These are phyloP conservation scores for Baccha elongata DNA, from an alignment of 2,888 invertebrate genomes.

Conservation along the genomic window DNA sequence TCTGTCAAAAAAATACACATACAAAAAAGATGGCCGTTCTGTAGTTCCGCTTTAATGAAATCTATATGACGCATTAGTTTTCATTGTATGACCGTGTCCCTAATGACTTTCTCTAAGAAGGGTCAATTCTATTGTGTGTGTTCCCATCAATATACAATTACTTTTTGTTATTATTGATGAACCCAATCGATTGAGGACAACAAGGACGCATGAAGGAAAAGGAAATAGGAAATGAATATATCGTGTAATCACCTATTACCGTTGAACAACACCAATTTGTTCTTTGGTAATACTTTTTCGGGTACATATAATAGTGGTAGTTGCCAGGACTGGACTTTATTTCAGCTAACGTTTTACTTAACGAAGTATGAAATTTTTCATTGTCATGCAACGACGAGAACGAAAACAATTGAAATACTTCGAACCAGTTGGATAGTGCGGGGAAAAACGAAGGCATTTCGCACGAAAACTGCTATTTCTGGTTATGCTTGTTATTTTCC, in stretches of 20 bases:
- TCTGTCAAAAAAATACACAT: not conserved
- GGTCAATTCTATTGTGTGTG: constrained; percentile 59
- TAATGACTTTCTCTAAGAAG: constrained; percentile 43
- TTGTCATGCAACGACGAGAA: constrained; percentile 30
- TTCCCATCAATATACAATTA: constrained; percentile 65
- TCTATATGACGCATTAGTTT: constrained; percentile 34
- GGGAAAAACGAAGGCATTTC: constrained; percentile 29
- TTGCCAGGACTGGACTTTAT: constrained; percentile 19
- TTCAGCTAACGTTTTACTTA: constrained; percentile 50
- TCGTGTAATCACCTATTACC: constrained; percentile 16
- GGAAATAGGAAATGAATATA: constrained; percentile 25
- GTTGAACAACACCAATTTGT: constrained; percentile 61
- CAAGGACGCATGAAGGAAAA: not conserved
- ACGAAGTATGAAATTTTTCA: constrained; percentile 62
- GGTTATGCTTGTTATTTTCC: constrained; percentile 24
- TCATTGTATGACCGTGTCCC: constrained; percentile 23
- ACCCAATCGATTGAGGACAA: constrained; percentile 10
- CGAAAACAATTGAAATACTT: constrained; percentile 28
- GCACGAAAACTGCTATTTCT: constrained; percentile 47
- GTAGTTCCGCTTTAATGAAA: constrained; percentile 38
- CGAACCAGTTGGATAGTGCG: not conserved
- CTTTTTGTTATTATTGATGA: constrained; percentile 57
- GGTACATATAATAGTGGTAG: not conserved
- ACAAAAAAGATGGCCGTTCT: not conserved
- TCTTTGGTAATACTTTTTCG: constrained; percentile 39